A percentile compares a stretch with the other conserved stretches of the same genome.
phyloP scores from a whole-genome alignment of 1,140 invertebrate genomes.

The Orius insidiosus region DNA sequence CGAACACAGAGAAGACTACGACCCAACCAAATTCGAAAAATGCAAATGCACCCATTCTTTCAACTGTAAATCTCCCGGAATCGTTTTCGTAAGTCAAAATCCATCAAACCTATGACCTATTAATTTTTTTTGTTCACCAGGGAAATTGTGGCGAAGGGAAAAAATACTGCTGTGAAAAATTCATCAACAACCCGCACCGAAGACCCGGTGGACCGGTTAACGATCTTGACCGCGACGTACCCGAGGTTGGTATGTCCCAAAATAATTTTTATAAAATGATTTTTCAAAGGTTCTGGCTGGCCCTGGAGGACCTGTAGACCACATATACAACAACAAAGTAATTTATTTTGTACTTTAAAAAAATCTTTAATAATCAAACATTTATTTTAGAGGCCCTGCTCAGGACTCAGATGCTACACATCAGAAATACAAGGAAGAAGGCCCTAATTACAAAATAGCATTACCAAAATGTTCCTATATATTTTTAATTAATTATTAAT shows the following conservation, averaged over 20 bases:
- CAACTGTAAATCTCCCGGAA: slow-evolving; percentile 34
- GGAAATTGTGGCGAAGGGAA: too few species aligned
- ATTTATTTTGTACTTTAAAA: too few species aligned
- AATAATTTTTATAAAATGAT: slow-evolving; percentile 18
- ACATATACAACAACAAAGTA: not conserved
- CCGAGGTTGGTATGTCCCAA: not conserved
- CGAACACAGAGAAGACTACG: slow-evolving; percentile 22
- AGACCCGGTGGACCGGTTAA: too few species aligned
- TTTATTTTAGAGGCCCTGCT: too few species aligned
- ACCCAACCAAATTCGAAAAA: slow-evolving; percentile 26
- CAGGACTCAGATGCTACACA: too few species aligned
- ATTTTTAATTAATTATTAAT: too few species aligned
- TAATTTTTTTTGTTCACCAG: not conserved
- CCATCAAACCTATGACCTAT: not conserved
- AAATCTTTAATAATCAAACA: too few species aligned
- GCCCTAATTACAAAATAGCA: too few species aligned
- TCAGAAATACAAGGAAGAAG: too few species aligned
- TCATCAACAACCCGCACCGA: too few species aligned
- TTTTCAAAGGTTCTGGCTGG: slow-evolving; percentile 16
- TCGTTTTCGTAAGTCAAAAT: slow-evolving; percentile 32
- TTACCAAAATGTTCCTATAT: too few species aligned
- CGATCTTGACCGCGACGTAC: not conserved
- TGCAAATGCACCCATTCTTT: slow-evolving; percentile 36
- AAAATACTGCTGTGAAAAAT: too few species aligned
- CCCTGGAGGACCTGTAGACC: slow-evolving; percentile 18